Evolutionary conservation across 2,113 vertebrate species (phyloP), one percentile per base, ranked within the genome.

Genomic region (Tretioscincus oriximinensis): DNA sequence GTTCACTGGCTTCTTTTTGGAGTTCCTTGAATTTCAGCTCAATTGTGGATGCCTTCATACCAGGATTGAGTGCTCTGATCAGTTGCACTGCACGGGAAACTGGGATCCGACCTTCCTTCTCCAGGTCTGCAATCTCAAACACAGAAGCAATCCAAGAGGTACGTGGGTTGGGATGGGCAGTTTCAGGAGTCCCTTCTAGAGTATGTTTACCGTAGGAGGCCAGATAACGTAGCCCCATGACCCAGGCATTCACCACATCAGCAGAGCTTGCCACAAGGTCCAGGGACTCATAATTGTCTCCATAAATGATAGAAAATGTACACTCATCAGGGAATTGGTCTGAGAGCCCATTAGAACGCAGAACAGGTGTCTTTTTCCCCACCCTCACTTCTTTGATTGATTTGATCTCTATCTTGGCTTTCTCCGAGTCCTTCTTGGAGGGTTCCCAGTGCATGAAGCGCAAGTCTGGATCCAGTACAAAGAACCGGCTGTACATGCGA

Each of bases 401-500:
- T 85, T 97, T 97, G 85, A 98, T 98, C 92, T 98, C 97, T 1
- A 98, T 94, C 92, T 97, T 98, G 78, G 97, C 97, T 83, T 98
- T 97, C 68, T 98, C 97, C 0, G 96, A 97, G 90, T 98, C 97
- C 83, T 98, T 98, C 88, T 98, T 98, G 45, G 97, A 97, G 28
- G 97, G 97, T 45, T 98, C 97, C 97, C 97, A 98, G 76, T 96
- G 95, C 35, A 98, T 92, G 45, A 95, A 97, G 88, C 94, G 95
- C 96, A 98, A 94, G 91, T 98, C 97, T 0, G 97, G 91, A 0
- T 97, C 97, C 83, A 98, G 94, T 78, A 97, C 93, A 21, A 98
- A 98, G 92, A 97, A 98, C 67, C 97, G 96, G 92, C 96, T 97
- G 95, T 98, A 98, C 96, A 97, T 97, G 81, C 97, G 96, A 0